Evolutionary conservation across 2,888 invertebrate species (phyloP).

Genomic region (Troides helena): DNA sequence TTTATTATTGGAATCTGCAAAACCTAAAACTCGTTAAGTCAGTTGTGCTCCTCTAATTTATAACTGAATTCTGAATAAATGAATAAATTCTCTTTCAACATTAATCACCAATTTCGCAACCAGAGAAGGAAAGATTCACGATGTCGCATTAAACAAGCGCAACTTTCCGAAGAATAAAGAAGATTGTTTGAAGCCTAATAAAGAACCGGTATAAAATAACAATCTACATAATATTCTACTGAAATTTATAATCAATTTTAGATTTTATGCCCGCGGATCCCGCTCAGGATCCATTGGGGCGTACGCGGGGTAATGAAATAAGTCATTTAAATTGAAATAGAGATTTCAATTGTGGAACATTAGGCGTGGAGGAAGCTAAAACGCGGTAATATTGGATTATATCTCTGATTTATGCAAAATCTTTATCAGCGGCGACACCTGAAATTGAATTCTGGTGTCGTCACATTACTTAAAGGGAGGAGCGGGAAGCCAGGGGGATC

Average conservation of each 20-base stretch:
- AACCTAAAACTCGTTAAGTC: neutral
- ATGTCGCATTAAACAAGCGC: slow-evolving; percentile 8
- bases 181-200: slow-evolving; percentile 29
- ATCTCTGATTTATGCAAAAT: slow-evolving; percentile 78
- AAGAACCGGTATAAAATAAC: slow-evolving; percentile 48
- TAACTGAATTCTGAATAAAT: neutral
- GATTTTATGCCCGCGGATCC: slow-evolving; percentile 66
- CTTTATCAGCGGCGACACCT: slow-evolving; percentile 73
- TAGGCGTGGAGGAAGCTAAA: slow-evolving; percentile 64
- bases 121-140: neutral
- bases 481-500: slow-evolving; percentile 24
- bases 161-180: slow-evolving; percentile 18
- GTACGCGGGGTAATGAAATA: slow-evolving; percentile 73
- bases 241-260: slow-evolving; percentile 74
- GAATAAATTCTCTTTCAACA: slow-evolving; percentile 1
- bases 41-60: neutral
- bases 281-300: slow-evolving; percentile 51
- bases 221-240: slow-evolving; percentile 58
- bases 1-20: neutral
- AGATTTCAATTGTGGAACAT: slow-evolving; percentile 73
- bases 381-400: slow-evolving; percentile 76
- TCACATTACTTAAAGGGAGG: slow-evolving; percentile 55
- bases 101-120: neutral
- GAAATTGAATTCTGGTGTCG: slow-evolving; percentile 71
- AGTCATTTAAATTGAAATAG: slow-evolving; percentile 79